Conservation (phyloP, 2,888 invertebrate genomes). For the Pseudococcus jackbeardsleyi region DNA sequence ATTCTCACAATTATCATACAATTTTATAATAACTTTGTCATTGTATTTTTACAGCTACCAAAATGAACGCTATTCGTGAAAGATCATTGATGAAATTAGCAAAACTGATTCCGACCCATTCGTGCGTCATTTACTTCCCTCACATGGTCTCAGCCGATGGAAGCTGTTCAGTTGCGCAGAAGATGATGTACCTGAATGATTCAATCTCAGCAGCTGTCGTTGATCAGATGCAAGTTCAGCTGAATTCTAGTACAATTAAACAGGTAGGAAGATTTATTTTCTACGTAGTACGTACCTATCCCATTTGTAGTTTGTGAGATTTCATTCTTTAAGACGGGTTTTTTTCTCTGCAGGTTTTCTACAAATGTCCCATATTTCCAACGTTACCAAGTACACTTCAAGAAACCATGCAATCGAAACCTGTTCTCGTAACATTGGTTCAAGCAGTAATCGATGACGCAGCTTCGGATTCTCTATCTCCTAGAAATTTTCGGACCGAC, state of each 20-base stretch:
- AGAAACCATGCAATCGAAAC: slow-evolving; percentile 66
- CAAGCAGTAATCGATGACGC: slow-evolving; percentile 65
- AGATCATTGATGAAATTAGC: slow-evolving; percentile 67
- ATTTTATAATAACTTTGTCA: background rate
- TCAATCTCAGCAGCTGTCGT: slow-evolving; percentile 73
- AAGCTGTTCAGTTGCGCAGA: slow-evolving; percentile 67
- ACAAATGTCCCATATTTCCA: slow-evolving; percentile 66
- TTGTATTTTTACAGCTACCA: slow-evolving; percentile 66
- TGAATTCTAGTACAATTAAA: slow-evolving; percentile 68
- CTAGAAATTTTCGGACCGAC: slow-evolving; percentile 61
- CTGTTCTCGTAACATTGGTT: slow-evolving; percentile 67
- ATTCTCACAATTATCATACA: too few relatives aligned
- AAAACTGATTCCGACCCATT: slow-evolving; percentile 66
- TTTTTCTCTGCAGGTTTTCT: slow-evolving; percentile 67
- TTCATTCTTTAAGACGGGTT: too few relatives aligned
- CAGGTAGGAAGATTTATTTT: slow-evolving; percentile 63
- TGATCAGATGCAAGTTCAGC: slow-evolving; percentile 71
- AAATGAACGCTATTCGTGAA: slow-evolving; percentile 67
- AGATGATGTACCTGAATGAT: slow-evolving; percentile 69
- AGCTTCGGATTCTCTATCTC: background rate
- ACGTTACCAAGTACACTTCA: slow-evolving; percentile 66
- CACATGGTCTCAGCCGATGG: slow-evolving; percentile 67
- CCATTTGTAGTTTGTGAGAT: too few relatives aligned
- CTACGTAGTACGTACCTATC: too few relatives aligned
- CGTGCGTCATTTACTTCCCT: slow-evolving; percentile 68